Evolutionary conservation across 2,888 invertebrate genomes (phyloP), one percentile per base, ranked within the genome.

Genomic region (Sepioteuthis lessoniana): DNA sequence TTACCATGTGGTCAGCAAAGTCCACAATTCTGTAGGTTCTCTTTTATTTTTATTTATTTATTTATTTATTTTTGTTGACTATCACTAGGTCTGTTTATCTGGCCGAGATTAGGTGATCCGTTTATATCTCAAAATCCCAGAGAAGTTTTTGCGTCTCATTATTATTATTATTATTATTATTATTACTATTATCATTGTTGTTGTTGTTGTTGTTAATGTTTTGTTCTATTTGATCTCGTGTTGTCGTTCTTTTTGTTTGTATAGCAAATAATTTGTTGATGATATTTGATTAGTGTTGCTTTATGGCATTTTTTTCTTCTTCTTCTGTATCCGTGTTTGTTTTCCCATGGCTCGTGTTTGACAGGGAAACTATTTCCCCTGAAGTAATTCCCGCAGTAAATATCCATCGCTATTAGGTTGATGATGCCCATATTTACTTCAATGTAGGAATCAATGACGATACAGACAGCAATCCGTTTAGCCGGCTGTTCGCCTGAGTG

Each of bases 281-380:
- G n/a, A 76, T 76, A 76, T 76, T 76, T 76, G 76, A n/a, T n/a
- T n/a, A 76, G 76, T n/a, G 21, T 7, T 21, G 21, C 55, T 55
- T 55, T 55, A 21, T 3, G 16, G 3, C 0, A 3, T 50, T 50
- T 50, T 50, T 16, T 50, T 55, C 21, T 55, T 55, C 5, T 21
- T 55, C 25, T 16, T 19, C 28, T 16, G 76, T 13, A 0, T 76
- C 16, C 76, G n/a, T 76, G 76, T 76, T 76, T 76, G 76, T 76
- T 76, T 76, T 55, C 19, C 76, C n/a, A 76, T 76, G n/a, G n/a
- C 19, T 76, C n/a, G n/a, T 76, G n/a, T 76, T 76, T 76, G 76
- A 76, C 76, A 76, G 76, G 76, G n/a, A 76, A 76, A 76, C 76
- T n/a, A n/a, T 76, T 76, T 76, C n/a, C 76, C 76, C 76, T 35